Base-by-base conservation (phyloP, 1,140 invertebrate genomes). In the Gonioctena quinquepunctata region DNA sequence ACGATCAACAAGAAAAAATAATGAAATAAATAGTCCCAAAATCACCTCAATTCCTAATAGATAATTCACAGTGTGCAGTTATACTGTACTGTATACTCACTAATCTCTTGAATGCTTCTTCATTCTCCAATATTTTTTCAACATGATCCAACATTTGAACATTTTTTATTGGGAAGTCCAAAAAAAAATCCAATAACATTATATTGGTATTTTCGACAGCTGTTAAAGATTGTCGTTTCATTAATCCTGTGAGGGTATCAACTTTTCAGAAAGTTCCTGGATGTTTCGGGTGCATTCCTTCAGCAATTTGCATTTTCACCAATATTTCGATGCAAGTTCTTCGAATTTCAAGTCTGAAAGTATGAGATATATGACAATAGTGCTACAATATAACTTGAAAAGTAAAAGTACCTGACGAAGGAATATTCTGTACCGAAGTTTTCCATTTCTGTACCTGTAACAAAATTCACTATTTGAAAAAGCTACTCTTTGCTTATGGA, bases 61-160 rank as follows among this genome's bases (percentile, higher is more conserved):
- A n/a, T n/a, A n/a, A n/a, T n/a, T n/a, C n/a, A n/a, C n/a, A n/a
- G n/a, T n/a, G n/a, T n/a, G n/a, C n/a, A n/a, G n/a, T n/a, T n/a
- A n/a, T n/a, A n/a, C n/a, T n/a, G n/a, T n/a, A n/a, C n/a, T n/a
- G 18, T 54, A 54, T 54, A 54, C 50, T 54, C 18, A 54, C 50
- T 54, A 54, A 18, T n/a, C 18, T 21, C 2, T 54, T 54, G 18
- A n/a, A 54, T 18, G 50, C 50, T 54, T 11, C 50, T 18, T 21
- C 50, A 54, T 18, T 54, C 18, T n/a, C 18, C 21, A 54, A 54
- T 19, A 54, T 54, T 18, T 54, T 54, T 22, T 54, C 50, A n/a
- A 54, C 18, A 18, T 54, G 50, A 7, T 54, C 18, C 18, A 54
- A 54, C 50, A 54, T 54, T 8, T 54, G 11, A 8, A 8, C 50